Percentiles rank a stretch among this genome's conserved stretches.
Evolutionary conservation across 2,888 invertebrate genomes (phyloP).

Genomic region (Chymomyza fuscimana): DNA sequence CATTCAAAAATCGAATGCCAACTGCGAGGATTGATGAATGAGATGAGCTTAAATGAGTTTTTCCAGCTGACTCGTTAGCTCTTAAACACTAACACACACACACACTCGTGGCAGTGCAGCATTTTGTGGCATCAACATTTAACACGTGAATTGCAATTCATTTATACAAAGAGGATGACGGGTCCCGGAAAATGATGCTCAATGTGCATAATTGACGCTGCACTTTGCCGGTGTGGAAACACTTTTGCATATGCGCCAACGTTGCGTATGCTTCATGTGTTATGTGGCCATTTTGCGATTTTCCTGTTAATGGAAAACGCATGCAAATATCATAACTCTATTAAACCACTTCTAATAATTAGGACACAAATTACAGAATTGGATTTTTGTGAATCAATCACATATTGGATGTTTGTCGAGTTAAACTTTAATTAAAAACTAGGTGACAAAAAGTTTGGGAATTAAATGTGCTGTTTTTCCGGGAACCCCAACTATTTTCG

Average conservation of each 20-base stretch:
- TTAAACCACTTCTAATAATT: background rate
- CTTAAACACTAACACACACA: constrained; percentile 1
- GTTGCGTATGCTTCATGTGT: constrained; percentile 21
- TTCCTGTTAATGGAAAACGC: background rate
- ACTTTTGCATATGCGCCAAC: constrained; percentile 16
- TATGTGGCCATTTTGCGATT: background rate
- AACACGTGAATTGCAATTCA: background rate
- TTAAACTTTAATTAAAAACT: too few species aligned
- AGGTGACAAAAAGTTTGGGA: too few species aligned
- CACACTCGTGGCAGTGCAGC: background rate
- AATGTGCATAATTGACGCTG: constrained; percentile 31
- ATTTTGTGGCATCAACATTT: background rate
- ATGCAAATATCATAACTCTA: background rate
- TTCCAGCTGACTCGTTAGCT: background rate
- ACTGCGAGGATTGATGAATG: constrained; percentile 40
- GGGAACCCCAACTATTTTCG: too few species aligned
- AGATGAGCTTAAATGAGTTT: constrained; percentile 40
- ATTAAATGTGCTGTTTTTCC: too few species aligned
- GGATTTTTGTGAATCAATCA: background rate
- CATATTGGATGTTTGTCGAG: background rate
- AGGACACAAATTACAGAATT: background rate
- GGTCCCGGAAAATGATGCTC: background rate
- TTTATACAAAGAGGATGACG: background rate
- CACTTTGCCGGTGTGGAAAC: constrained; percentile 2
- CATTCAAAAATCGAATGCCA: constrained; percentile 17